phyloP scores from a whole-genome alignment of 2,888 invertebrate genomes.

The Gari tellinella region DNA sequence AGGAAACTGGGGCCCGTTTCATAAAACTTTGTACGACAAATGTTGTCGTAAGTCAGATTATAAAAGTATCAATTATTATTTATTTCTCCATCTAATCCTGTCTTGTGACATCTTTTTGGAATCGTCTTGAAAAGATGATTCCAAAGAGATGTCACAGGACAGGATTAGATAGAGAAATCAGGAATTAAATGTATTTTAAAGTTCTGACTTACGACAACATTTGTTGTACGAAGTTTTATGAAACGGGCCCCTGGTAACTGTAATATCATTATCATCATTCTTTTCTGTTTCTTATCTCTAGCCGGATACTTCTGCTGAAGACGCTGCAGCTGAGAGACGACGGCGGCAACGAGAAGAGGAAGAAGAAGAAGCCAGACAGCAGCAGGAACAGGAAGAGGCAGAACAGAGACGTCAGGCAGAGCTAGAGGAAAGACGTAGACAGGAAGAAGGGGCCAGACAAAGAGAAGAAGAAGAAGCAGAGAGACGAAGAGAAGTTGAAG shows the following conservation, averaged over 20 bases:
- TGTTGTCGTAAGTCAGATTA: too few relatives aligned
- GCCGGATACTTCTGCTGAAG: conserved; percentile 55
- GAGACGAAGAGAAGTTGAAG: conserved; percentile 89
- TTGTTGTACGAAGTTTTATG: too few relatives aligned
- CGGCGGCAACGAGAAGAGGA: conserved; percentile 92
- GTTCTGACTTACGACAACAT: too few relatives aligned
- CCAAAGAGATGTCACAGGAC: too few relatives aligned
- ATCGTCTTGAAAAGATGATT: too few relatives aligned
- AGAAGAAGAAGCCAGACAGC: conserved; percentile 93
- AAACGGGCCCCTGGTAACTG: too few relatives aligned
- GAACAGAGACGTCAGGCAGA: conserved; percentile 87
- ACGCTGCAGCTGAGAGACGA: conserved; percentile 54
- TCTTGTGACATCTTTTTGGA: too few relatives aligned
- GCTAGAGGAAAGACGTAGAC: conserved; percentile 51
- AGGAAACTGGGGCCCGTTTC: too few relatives aligned
- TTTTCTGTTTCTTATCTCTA: conserved; percentile 4
- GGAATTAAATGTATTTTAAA: too few relatives aligned
- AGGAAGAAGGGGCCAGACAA: conserved; percentile 38
- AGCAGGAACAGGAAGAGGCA: conserved; percentile 97
- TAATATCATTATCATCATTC: neutral
- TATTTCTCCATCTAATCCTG: too few relatives aligned
- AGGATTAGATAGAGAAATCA: too few relatives aligned
- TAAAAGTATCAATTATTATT: neutral
- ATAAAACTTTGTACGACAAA: too few relatives aligned
- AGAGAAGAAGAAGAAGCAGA: conserved; percentile 39